Conservation (phyloP, 2,888 invertebrate genomes). For the Invenusta paracnida region DNA sequence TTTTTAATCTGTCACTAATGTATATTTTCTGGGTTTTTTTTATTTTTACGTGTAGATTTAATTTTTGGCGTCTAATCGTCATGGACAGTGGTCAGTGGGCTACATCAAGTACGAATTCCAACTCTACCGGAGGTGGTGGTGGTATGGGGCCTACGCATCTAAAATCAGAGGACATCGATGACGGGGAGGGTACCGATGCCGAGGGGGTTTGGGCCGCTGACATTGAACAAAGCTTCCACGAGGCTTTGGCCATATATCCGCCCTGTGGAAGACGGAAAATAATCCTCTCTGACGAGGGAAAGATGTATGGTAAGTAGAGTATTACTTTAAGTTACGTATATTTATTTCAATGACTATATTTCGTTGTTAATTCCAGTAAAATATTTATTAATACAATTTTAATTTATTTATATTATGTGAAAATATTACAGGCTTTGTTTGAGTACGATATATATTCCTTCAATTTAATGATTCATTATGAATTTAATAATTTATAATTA, state of each 20-base stretch:
- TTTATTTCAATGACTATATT: neutral
- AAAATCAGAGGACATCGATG: slow-evolving; percentile 35
- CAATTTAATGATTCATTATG: no score
- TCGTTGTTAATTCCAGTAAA: no score
- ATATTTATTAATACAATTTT: no score
- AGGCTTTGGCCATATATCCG: slow-evolving; percentile 97
- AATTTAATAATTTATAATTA: no score
- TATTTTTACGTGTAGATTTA: no score
- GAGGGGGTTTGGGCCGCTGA: slow-evolving; percentile 99
- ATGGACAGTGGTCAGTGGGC: slow-evolving; percentile 23
- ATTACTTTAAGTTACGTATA: neutral
- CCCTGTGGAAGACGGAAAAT: slow-evolving; percentile 98
- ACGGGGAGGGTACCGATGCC: slow-evolving; percentile 40
- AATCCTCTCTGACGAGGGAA: slow-evolving; percentile 98
- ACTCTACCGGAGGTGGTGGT: neutral
- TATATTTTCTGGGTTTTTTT: no score
- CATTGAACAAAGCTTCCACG: slow-evolving; percentile 99
- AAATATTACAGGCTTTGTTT: no score
- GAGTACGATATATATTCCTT: no score
- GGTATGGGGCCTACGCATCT: neutral
- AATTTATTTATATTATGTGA: no score
- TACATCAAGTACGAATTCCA: neutral
- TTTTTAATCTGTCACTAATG: no score
- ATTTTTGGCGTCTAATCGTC: no score
- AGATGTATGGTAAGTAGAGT: slow-evolving; percentile 98